Base-by-base conservation (phyloP, 2,888 invertebrate species). In the Chalcis sispes region DNA sequence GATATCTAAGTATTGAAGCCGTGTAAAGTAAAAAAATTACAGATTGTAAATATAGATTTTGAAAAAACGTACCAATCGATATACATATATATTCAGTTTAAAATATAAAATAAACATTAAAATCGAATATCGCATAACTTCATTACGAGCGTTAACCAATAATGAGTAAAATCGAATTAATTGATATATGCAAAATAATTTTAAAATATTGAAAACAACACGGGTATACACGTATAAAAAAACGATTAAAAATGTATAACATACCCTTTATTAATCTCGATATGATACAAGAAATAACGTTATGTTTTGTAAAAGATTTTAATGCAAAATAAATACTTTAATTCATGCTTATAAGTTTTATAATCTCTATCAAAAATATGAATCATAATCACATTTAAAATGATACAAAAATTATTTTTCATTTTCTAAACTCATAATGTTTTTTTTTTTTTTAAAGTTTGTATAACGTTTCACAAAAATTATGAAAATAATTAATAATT, bases 31-130 rank as follows among this genome's bases (percentile, higher is more conserved):
- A 52, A 52, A 3, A 36, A 54, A 36, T 62, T 69, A 54, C 18
- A 32, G 42, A 46, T 18, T 73, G 73, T 73, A 65, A 75, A 75
- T 75, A 70, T 52, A 52, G 40, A 50, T 20, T 40, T 72, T 20
- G 8, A 72, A 54, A 20, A 10, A 23, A 50, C 52, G 10, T 15
- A 59, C 29, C 54, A 36, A 61, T 29, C 56, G 58, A 50, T 73
- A 52, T 23, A 59, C 18, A 61, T 62, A 64, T 54, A n/a, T 54
- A 18, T 66, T 52, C 54, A 58, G 23, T 52, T 65, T 8, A 61
- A 62, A 54, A 70, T 7, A 66, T 15, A 32, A 25, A 29, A 27
- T 61, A 61, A 23, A 48, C 50, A 40, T 70, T 59, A 74, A 4
- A 67, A 62, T 46, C 25, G 15, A 69, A n/a, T n/a, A n/a, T n/a